Conservation (phyloP, 1,140 invertebrate species). For the Oryctes rhinoceros region DNA sequence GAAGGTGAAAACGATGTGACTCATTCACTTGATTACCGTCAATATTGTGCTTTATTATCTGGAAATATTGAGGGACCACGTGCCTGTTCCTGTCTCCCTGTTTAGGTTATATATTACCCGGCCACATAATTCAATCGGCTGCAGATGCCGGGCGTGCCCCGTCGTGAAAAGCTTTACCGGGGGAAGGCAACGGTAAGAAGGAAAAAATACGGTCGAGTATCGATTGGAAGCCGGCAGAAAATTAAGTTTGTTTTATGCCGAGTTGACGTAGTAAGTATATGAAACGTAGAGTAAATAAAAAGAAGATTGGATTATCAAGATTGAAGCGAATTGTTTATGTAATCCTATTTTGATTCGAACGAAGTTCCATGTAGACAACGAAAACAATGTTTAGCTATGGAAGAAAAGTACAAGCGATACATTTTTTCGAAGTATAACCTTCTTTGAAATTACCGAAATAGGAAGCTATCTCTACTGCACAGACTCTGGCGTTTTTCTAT, state of each 20-base stretch:
- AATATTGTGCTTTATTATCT: conserved; percentile 28
- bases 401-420: no score
- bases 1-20: conserved; percentile 16
- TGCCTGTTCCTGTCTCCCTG: background rate
- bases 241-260: conserved; percentile 10
- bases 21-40: conserved; percentile 28
- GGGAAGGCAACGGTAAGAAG: background rate
- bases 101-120: conserved; percentile 7
- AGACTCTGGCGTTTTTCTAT: no score
- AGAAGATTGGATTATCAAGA: conserved; percentile 10
- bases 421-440: no score
- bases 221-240: background rate
- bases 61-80: conserved; percentile 7
- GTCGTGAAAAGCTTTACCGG: background rate
- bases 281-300: conserved; percentile 9
- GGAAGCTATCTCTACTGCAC: no score
- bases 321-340: conserved; percentile 1
- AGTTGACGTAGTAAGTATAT: conserved; percentile 3
- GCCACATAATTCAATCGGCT: conserved; percentile 9
- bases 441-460: no score
- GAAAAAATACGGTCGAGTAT: conserved; percentile 8
- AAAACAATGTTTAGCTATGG: no score
- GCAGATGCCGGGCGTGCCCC: conserved; percentile 7
- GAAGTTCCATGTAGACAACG: background rate
- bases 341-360: background rate